Base-by-base conservation (phyloP, 1,140 invertebrate genomes). In the Halotydeus destructor region DNA sequence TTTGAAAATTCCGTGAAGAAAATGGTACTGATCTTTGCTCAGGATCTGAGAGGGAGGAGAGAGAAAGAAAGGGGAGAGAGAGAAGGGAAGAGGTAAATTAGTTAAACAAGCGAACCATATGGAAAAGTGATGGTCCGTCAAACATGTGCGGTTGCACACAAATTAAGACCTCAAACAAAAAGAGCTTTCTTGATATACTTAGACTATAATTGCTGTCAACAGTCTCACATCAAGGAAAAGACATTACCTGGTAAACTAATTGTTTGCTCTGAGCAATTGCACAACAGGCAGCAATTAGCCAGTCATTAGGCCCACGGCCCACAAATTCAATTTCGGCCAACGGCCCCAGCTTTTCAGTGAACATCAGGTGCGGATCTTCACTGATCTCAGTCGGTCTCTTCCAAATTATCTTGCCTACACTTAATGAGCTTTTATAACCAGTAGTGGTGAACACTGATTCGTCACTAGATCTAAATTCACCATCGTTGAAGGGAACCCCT, bases 1-100 rank as follows among this genome's bases (percentile, higher is more conserved):
- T 28, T 45, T 44, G 6, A 43, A 45, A 28, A 42, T 42, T 4
- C 45, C 45, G 25, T 25, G 19, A 5, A n/a, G n/a, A 36, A 46
- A 43, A 32, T 46, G 28, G 11, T 27, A 5, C 21, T 46, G 26
- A 27, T 36, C 39, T 16, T 25, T 24, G 9, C 24, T 21, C 5
- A 41, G 11, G 6, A 46, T 26, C 31, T 41, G 32, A n/a, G n/a
- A 25, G 16, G 19, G 19, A 26, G 27, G 11, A 24, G 18, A 8
- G 9, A 40, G 8, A 28, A 16, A 28, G 5, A 40, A 19, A 16
- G n/a, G 18, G n/a, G 8, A 19, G 6, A 8, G 14, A 35, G 14
- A 35, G 33, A 35, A 35, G 5, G 28, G 9, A n/a, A n/a, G n/a
- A n/a, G n/a, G n/a, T n/a, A n/a, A n/a, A n/a, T n/a, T n/a, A n/a